Evolutionary conservation across 2,113 vertebrate species (phyloP).

Genomic region (Apteryx mantelli): DNA sequence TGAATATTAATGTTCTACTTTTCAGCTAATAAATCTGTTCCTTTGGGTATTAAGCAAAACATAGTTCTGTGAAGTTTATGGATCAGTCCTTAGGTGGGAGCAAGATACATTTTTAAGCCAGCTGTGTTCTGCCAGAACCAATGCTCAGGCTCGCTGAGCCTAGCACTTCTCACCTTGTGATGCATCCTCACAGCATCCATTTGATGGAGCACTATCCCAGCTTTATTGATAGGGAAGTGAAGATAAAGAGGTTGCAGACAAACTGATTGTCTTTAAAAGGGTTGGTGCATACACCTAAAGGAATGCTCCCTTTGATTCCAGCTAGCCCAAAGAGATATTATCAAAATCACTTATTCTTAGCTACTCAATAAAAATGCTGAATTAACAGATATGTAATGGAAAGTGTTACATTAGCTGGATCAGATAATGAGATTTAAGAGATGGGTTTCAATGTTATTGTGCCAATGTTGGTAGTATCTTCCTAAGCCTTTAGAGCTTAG

Average conservation of each 20-base stretch:
- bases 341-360: slow-evolving; percentile 22
- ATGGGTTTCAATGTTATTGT: not conserved
- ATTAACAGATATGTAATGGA: not conserved
- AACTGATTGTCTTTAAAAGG: not conserved
- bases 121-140: not conserved
- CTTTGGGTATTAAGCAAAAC: not conserved
- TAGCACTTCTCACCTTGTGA: not conserved
- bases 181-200: not conserved
- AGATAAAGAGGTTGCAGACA: slow-evolving; percentile 39
- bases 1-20: not conserved
- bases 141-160: fast-evolving
- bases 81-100: not conserved
- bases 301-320: slow-evolving; percentile 10
- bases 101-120: not conserved
- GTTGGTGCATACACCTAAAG: not conserved
- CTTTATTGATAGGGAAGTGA: not conserved
- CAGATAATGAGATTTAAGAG: not conserved
- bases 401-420: not conserved
- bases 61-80: not conserved
- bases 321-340: not conserved
- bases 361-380: slow-evolving; percentile 9
- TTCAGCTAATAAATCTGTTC: not conserved
- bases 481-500: not conserved
- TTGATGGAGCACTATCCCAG: not conserved
- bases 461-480: not conserved